A percentile compares a stretch with the other conserved stretches of the same genome.
Conservation (phyloP, 2,888 invertebrate species). For the Polydrusus cervinus region DNA sequence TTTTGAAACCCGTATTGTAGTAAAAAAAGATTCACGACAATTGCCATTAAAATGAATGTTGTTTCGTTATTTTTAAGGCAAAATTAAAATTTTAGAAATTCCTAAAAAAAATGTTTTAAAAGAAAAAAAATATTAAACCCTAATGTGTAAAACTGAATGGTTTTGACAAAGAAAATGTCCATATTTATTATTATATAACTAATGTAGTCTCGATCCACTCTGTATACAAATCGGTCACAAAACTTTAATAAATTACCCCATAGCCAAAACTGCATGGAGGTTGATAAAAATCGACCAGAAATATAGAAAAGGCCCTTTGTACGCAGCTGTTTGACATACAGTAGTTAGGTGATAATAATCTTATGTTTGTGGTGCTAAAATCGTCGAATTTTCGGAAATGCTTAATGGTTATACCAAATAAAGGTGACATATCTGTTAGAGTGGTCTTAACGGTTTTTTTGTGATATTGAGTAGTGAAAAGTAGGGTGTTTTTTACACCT, state of each 20-base stretch:
- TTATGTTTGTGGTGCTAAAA: slow-evolving; percentile 50
- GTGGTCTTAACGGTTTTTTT: slow-evolving; percentile 13
- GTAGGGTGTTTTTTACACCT: slow-evolving; percentile 1
- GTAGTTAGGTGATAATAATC: slow-evolving; percentile 54
- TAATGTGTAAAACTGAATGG: too few species aligned
- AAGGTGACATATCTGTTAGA: slow-evolving; percentile 29
- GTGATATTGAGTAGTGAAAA: neutral
- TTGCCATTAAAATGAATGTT: too few species aligned
- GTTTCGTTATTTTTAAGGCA: too few species aligned
- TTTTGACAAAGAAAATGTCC: too few species aligned
- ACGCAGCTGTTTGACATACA: slow-evolving; percentile 42
- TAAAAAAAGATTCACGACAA: too few species aligned
- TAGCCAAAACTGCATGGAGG: slow-evolving; percentile 24
- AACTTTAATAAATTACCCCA: slow-evolving; percentile 16
- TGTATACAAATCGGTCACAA: neutral
- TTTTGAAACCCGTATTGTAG: too few species aligned
- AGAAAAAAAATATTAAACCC: too few species aligned
- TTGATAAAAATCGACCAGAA: slow-evolving; percentile 38
- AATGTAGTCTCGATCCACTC: neutral
- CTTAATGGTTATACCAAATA: slow-evolving; percentile 20
- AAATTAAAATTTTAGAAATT: too few species aligned
- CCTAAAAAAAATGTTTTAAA: too few species aligned
- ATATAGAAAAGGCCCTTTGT: slow-evolving; percentile 23
- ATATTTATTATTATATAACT: too few species aligned
- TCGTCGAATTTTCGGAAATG: slow-evolving; percentile 42